These are phyloP conservation scores for Sarcophaga subvicina DNA, from an alignment of 2,888 invertebrate species.

Conservation along the genomic window DNA sequence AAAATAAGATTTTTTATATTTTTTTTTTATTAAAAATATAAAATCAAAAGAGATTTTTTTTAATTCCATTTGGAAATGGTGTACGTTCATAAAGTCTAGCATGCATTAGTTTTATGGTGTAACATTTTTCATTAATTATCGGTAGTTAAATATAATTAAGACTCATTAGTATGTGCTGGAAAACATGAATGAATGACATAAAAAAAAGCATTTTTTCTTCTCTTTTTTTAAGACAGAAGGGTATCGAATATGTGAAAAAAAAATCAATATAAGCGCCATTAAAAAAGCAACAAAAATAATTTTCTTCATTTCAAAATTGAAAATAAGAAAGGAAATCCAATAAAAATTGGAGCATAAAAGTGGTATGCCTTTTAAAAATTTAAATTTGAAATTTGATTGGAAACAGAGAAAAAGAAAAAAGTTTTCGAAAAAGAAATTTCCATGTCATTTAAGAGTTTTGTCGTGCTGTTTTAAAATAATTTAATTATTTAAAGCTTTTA, in stretches of 20 bases:
- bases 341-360: too few species aligned
- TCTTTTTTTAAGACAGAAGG: slow-evolving; percentile 21
- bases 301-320: background rate
- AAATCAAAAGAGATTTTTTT: background rate
- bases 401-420: background rate
- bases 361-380: too few species aligned
- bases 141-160: slow-evolving; percentile 62
- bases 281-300: slow-evolving; percentile 8
- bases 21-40: background rate
- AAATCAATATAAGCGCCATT: slow-evolving; percentile 12
- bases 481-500: background rate
- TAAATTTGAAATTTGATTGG: background rate
- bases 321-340: too few species aligned
- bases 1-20: too few species aligned
- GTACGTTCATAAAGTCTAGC: background rate
- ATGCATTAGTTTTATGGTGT: slow-evolving; percentile 46
- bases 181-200: slow-evolving; percentile 13
- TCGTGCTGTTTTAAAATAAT: background rate
- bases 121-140: slow-evolving; percentile 66
- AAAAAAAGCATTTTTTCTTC: background rate
- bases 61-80: slow-evolving; percentile 12
- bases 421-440: background rate
- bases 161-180: slow-evolving; percentile 38
- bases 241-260: slow-evolving; percentile 15
- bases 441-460: background rate